Evolutionary conservation across 2,113 vertebrate species (phyloP), one percentile per base, ranked within the genome.

Genomic region (Pleuronectes platessa): DNA sequence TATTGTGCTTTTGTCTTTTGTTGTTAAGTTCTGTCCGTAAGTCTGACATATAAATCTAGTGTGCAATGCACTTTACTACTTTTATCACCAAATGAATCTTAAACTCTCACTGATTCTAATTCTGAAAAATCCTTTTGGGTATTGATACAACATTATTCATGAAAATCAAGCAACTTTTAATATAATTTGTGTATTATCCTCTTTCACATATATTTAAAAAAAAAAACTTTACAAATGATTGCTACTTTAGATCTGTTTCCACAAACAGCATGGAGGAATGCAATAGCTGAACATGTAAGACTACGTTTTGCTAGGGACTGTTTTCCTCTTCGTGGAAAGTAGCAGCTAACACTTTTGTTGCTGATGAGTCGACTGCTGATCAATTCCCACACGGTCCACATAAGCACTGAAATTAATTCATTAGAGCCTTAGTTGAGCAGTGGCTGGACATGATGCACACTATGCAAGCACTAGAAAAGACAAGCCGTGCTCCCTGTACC

Each of bases 391-490:
- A 63, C 88, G 86, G 77, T 92, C 87, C 90, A 90, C 79, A 88
- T 83, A 83, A 53, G 85, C 76, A 62, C 73, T 82, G 67, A 74
- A 51, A 92, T 89, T 61, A 91, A 90, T 90, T 92, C 86, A 91
- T 88, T 86, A 86, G 74, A 88, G 84, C 78, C 78, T 89, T n/a
- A 74, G 67, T 66, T 40, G 27, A 83, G 90, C 81, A 81, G 78
- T 61, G 83, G 85, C 82, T 82, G 68, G 85, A 88, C 78, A 85
- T 86, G 88, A 89, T 87, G 86, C 89, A 89, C 89, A 91, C 84
- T 88, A 93, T 88, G 87, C 87, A 91, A 90, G 89, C 87, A 93
- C 89, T 92, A 92, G 92, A 90, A 92, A 93, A 90, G 90, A 94
- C 92, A 93, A 93, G 93, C 90, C 81, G n/a, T n/a, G 79, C 87